Evolutionary conservation across 2,113 vertebrate species (phyloP).

Genomic region (Grus americana): DNA sequence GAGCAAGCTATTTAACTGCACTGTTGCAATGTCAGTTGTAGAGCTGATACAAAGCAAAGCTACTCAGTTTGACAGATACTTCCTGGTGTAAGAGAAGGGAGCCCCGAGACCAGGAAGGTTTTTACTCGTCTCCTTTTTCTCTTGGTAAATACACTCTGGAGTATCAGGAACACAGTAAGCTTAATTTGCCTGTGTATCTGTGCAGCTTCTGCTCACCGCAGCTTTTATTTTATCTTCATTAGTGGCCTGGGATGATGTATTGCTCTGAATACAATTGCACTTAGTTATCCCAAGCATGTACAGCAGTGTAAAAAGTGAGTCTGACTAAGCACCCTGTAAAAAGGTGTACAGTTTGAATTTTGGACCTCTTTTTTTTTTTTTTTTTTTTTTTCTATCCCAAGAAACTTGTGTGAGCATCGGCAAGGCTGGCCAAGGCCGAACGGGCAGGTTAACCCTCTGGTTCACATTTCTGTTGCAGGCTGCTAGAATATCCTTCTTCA

Average conservation of each 20-base stretch:
- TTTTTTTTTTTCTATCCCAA: background rate
- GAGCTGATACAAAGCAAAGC: background rate
- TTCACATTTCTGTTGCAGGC: slow-evolving; percentile 13
- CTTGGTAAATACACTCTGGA: slow-evolving; percentile 5
- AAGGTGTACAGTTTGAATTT: slow-evolving; percentile 1
- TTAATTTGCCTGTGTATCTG: slow-evolving; percentile 42
- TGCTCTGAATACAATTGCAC: slow-evolving; percentile 12
- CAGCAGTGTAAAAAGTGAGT: background rate
- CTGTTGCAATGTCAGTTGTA: background rate
- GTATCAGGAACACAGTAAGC: slow-evolving; percentile 1
- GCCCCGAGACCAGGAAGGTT: background rate
- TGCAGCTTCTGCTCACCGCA: background rate
- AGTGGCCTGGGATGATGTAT: slow-evolving; percentile 15
- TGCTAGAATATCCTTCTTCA: background rate
- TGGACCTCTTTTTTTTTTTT: background rate
- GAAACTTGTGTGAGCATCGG: background rate
- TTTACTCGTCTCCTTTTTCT: background rate
- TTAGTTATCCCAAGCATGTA: slow-evolving; percentile 12
- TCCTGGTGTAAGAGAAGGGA: background rate
- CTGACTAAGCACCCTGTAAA: background rate
- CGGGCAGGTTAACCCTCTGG: background rate
- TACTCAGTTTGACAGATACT: background rate
- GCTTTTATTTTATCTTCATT: background rate
- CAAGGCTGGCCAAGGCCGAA: slow-evolving; percentile 26
- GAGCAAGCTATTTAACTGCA: background rate